Conservation (phyloP, 2,888 invertebrate genomes). For the Temnothorax unifasciatus region DNA sequence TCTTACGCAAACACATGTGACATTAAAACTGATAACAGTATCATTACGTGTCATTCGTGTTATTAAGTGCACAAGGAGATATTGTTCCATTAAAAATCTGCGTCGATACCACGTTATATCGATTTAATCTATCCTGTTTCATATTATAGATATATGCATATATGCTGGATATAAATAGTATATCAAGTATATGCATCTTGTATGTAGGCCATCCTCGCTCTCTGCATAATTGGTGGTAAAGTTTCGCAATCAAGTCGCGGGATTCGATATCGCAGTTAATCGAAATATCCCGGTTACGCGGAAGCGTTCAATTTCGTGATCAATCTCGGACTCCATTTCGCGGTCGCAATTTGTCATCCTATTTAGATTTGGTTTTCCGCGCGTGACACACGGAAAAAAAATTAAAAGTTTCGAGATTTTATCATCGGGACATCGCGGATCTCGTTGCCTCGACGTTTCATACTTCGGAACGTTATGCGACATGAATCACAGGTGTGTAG, state of each 20-base stretch:
- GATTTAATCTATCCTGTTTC: constrained; percentile 13
- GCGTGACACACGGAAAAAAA: background rate
- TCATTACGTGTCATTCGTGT: constrained; percentile 15
- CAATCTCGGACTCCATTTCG: constrained; percentile 38
- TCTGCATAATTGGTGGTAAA: constrained; percentile 27
- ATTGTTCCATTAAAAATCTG: constrained; percentile 1
- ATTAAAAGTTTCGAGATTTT: background rate
- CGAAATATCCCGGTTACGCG: constrained; percentile 22
- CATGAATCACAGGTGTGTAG: background rate
- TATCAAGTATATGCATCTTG: too few species aligned
- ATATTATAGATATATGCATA: background rate
- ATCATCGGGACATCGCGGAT: background rate
- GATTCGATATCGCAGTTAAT: constrained; percentile 42
- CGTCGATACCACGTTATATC: background rate
- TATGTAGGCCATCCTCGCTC: constrained; percentile 17
- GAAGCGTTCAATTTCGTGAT: constrained; percentile 16
- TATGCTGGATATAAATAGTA: background rate
- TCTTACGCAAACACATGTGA: constrained; percentile 17
- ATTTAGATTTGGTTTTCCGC: background rate
- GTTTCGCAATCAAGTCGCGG: constrained; percentile 32
- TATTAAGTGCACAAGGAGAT: background rate
- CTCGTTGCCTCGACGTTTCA: background rate
- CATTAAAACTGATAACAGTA: constrained; percentile 22
- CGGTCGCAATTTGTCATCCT: background rate
- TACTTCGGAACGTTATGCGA: background rate